Evolutionary conservation across 2,113 vertebrate species (phyloP), one percentile per base, ranked within the genome.

Genomic region (Balaeniceps rex): DNA sequence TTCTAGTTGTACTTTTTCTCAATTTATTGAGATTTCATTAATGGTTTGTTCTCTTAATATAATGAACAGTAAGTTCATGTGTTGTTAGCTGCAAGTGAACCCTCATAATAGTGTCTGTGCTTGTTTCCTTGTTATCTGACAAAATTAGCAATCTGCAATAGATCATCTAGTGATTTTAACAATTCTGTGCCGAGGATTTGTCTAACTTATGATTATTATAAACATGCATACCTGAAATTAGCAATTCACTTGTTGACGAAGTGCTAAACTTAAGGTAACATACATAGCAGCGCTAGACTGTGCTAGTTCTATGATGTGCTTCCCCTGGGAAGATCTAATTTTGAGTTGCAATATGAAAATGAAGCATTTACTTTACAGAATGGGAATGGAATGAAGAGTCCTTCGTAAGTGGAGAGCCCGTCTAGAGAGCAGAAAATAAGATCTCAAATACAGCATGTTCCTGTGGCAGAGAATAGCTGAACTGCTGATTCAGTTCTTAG

Each of bases 51-150:
- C 64, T 90, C 26, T 60, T 75, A 54, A 22, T 58, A 52, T 28
- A 80, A 71, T 3, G 4, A 95, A 77, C 75, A 70, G 47, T 85
- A 85, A 82, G 25, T 79, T 95, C 29, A 40, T 49, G 68, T 88
- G 47, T 12, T 83, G 38, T 65, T 88, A 90, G 66, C 70, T 89
- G 77, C 84, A 85, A 74, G 46, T 82, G 76, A 92, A 72, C 77
- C 77, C 49, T 83, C 52, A 46, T 86, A 42, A 64, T 66, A 61
- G 36, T 34, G 33, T 83, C 57, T 88, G 42, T 85, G 76, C 81
- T 91, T 84, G 54, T 69, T 94, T 91, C 64, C 52, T 80, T 93
- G 77, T 96, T 88, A 81, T 70, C 76, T 74, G 88, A 86, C 83
- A 93, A 82, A 95, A 86, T 76, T 51, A 61, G 75, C 55, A 64